These are phyloP conservation scores for Stenodera caucasica DNA, from an alignment of 2,888 invertebrate species.

Conservation along the genomic window DNA sequence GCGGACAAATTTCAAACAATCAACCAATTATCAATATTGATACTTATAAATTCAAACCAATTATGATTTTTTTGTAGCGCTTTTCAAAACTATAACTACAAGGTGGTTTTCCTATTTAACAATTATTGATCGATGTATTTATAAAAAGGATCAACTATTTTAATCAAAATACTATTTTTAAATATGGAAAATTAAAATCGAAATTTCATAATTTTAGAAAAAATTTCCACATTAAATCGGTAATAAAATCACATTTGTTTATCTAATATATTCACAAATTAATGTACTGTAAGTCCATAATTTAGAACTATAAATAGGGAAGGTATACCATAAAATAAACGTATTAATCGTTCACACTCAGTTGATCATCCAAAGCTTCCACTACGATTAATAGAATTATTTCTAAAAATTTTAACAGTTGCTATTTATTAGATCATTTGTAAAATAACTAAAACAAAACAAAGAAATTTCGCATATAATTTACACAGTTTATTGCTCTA, in stretches of 20 bases:
- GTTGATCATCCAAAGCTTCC: too few species aligned
- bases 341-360: too few species aligned
- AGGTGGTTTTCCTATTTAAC: too few species aligned
- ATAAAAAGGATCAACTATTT: not conserved
- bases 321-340: too few species aligned
- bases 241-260: conserved; percentile 1
- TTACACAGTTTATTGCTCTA: too few species aligned
- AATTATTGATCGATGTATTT: too few species aligned
- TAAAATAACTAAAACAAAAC: too few species aligned
- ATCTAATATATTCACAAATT: conserved; percentile 4
- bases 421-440: too few species aligned
- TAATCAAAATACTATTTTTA: not conserved
- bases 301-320: not conserved
- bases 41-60: not conserved
- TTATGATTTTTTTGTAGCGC: not conserved
- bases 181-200: not conserved
- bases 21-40: not conserved
- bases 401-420: too few species aligned
- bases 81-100: too few species aligned
- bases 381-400: too few species aligned
- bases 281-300: conserved; percentile 2
- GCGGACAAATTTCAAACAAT: not conserved
- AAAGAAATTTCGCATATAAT: too few species aligned
- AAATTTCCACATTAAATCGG: not conserved
- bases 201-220: not conserved